Evolutionary conservation across 64 coral and sea anemone species (phyloP).

Genomic region (Dendrophyllia cribrosa): DNA sequence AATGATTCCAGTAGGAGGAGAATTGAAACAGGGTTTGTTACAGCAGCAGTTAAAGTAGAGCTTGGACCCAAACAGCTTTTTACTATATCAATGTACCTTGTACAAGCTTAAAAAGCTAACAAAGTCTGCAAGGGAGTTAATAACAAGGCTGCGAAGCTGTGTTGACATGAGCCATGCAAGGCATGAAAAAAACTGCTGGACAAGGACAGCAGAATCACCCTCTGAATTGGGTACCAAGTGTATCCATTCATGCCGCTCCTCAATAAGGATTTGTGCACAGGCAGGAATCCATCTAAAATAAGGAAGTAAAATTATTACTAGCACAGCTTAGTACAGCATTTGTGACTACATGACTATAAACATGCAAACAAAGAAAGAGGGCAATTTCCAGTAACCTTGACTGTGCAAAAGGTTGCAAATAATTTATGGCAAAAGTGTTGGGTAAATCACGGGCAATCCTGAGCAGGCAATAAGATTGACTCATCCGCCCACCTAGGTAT

Average conservation of each 20-base stretch:
- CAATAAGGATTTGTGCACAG: slow-evolving; percentile 88
- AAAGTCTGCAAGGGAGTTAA: slow-evolving; percentile 96
- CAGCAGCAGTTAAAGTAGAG: too few relatives aligned
- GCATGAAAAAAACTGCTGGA: slow-evolving; percentile 96
- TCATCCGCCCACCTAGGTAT: too few relatives aligned
- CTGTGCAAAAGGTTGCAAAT: too few relatives aligned
- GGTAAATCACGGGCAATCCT: too few relatives aligned
- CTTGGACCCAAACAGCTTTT: too few relatives aligned
- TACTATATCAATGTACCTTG: slow-evolving; percentile 49
- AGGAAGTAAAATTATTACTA: background rate
- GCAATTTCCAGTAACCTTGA: too few relatives aligned
- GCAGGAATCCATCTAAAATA: slow-evolving; percentile 89
- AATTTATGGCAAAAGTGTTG: too few relatives aligned
- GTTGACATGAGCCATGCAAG: slow-evolving; percentile 96
- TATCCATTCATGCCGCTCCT: slow-evolving; percentile 78
- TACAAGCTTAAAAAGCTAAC: slow-evolving; percentile 89
- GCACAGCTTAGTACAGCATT: background rate
- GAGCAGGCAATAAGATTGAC: too few relatives aligned
- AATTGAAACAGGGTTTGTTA: too few relatives aligned
- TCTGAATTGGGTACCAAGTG: slow-evolving; percentile 90
- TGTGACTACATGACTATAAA: background rate
- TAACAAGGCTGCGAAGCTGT: slow-evolving; percentile 91
- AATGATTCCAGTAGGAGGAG: too few relatives aligned
- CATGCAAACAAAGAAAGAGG: too few relatives aligned
- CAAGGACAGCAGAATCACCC: slow-evolving; percentile 76